Evolutionary conservation across 2,113 vertebrate genomes (phyloP).

Genomic region (Girardinichthys multiradiatus): DNA sequence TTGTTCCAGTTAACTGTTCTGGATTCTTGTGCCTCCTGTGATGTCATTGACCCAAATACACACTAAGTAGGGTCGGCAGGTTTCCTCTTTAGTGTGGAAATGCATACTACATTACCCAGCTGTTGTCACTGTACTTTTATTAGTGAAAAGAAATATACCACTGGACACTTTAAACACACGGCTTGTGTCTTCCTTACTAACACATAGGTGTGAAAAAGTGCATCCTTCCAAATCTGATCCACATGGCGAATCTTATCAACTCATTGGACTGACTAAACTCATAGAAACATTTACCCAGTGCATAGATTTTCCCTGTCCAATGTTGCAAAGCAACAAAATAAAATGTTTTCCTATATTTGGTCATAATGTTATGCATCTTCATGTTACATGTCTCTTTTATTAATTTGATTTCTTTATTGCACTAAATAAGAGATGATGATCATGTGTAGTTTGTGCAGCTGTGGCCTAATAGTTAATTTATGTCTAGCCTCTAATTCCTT

Average conservation of each 20-base stretch:
- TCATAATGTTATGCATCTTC: not conserved
- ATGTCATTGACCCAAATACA: not conserved
- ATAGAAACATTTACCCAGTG: too few species aligned
- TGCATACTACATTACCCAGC: not conserved
- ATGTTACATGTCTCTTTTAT: too few species aligned
- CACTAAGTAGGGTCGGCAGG: too few species aligned
- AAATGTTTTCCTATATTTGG: not conserved
- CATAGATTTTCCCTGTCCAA: not conserved
- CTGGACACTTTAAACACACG: too few species aligned
- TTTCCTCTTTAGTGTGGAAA: not conserved
- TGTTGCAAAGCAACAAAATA: too few species aligned
- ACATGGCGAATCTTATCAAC: too few species aligned
- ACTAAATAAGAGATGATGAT: too few species aligned
- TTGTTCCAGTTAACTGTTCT: not conserved
- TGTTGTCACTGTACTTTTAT: not conserved
- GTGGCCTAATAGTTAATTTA: not conserved
- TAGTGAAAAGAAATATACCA: not conserved
- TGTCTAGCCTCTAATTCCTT: not conserved
- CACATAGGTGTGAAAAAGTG: too few species aligned
- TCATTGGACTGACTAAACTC: not conserved
- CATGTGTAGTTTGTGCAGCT: slow-evolving; percentile 1
- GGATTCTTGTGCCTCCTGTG: not conserved
- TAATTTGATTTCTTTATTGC: too few species aligned
- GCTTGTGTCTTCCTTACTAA: too few species aligned
- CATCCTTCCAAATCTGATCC: too few species aligned